These are phyloP conservation scores for Rhinogobio ventralis DNA, from an alignment of 2,797 vertebrate genomes.

Conservation along the genomic window DNA sequence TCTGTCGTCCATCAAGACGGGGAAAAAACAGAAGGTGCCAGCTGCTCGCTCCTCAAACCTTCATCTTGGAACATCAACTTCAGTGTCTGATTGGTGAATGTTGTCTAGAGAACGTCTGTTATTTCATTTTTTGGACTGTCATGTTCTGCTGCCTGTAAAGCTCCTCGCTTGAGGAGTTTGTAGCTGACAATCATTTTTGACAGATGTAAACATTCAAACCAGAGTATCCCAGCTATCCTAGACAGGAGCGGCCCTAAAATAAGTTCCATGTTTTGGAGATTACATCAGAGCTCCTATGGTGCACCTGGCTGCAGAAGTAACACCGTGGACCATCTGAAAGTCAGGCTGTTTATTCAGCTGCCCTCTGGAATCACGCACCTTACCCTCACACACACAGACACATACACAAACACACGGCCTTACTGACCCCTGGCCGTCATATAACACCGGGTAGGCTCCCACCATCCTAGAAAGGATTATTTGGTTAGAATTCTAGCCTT, in stretches of 20 bases:
- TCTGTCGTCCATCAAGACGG: constrained; percentile 35
- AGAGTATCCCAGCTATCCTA: neutral
- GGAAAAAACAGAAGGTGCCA: constrained; percentile 20
- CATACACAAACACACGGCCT: constrained; percentile 53
- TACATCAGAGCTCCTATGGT: constrained; percentile 47
- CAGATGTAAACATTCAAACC: neutral
- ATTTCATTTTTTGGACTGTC: constrained; percentile 8
- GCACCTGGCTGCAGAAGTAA: constrained; percentile 67
- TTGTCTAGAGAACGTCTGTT: constrained; percentile 31
- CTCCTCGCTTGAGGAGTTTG: constrained; percentile 15
- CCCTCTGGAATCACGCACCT: constrained; percentile 67
- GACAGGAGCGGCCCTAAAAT: constrained; percentile 3
- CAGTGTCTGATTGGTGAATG: constrained; percentile 18
- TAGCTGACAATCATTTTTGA: constrained; percentile 25
- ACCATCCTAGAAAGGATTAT: constrained; percentile 47
- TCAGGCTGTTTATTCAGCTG: constrained; percentile 81
- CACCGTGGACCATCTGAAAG: constrained; percentile 59
- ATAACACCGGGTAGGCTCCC: constrained; percentile 61
- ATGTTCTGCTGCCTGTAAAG: constrained; percentile 6
- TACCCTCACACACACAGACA: constrained; percentile 65
- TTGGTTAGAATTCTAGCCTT: constrained; percentile 48
- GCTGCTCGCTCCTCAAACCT: constrained; percentile 40
- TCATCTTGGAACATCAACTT: constrained; percentile 40
- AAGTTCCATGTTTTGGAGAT: constrained; percentile 21
- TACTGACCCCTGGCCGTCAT: constrained; percentile 58